Evolutionary conservation across 2,797 vertebrate species (phyloP), one percentile per base, ranked within the genome.

Genomic region (Muraenolepis orangiensis): DNA sequence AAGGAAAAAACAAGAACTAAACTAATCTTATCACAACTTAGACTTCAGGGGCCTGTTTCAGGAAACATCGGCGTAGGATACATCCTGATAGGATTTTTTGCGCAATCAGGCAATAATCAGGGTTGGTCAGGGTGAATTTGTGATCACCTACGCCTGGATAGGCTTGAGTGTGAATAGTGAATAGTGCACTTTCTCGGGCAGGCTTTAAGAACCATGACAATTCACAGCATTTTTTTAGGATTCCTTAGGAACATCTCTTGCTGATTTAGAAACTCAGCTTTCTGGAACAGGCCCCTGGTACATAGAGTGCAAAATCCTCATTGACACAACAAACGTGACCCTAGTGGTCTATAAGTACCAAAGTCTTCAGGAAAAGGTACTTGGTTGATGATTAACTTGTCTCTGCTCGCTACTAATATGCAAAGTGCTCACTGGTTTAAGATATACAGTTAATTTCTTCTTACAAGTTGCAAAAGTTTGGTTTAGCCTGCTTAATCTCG

Each of bases 401-500:
- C 87, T 87, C 71, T 85, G 80, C 84, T 87, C 81, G 82, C 84
- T 84, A 64, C 82, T 81, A 88, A 88, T 85, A 90, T 86, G 88
- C 89, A 88, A 91, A 90, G 89, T 90, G 89, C 90, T 72, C 81
- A 87, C 72, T 83, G 74, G 88, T 87, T 83, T 79, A 78, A 76
- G 80, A 80, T 87, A 81, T 81, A 75, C 71, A 75, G 69, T 69
- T 68, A 7, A 79, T 76, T 78, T 82, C 74, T 76, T 81, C 57
- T 76, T 81, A 85, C 57, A 80, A 71, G 82, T 84, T 88, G 84
- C 84, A 88, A 91, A 89, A 83, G 90, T 91, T 92, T 92, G 90
- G 90, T 91, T 92, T 90, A 1, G 57, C 89, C 84, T 86, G 87
- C 77, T 87, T 91, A 92, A 93, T 92, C 92, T 93, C 90, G 40